Evolutionary conservation across 2,113 vertebrate species (phyloP), one percentile per base, ranked within the genome.

Genomic region (Callithrix jacchus): DNA sequence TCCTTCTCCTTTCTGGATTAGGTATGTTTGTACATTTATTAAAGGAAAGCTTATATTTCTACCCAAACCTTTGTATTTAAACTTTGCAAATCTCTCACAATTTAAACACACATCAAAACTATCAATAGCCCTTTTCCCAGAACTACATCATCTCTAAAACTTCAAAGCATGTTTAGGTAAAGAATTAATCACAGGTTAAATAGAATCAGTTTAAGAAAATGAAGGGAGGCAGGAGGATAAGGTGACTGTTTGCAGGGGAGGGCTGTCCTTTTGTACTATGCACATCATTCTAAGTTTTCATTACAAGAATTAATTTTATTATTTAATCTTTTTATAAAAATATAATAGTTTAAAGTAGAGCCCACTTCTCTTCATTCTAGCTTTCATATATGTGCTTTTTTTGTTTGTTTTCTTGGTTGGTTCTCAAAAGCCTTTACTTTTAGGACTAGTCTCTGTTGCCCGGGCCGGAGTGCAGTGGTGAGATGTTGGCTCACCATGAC

Each of bases 41-140:
- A 54, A 82, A 77, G 58, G 32, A 85, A 93, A 88, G n/a, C 8
- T 37, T 80, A 76, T 91, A 88, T 68, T 93, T 45, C 77, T 84
- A 52, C 10, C n/a, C 7, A 81, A 93, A 85, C 70, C 4, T 84
- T 87, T 87, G 16, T 56, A 70, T 58, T 54, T 76, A 85, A 73
- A 93, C 49, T 21, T 90, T 79, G 20, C 87, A 92, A 92, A 73
- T 61, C 14, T 20, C 37, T 56, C 17, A 91, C 4, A 66, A 49
- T 47, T 87, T 61, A 82, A 91, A 89, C 47, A 40, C 30, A 10
- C 8, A 11, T 32, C 21, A 74, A 73, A 88, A 92, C 27, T 32
- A 32, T 80, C 89, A 95, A 47, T 64, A 73, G 8, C 8, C 23
- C 4, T 42, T 54, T 84, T 66, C 27, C 42, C 37, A 71, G 61